A percentile compares a stretch with the other conserved stretches of the same genome.
Evolutionary conservation across 2,888 invertebrate genomes (phyloP).

Genomic region (Ferrisia virgata): DNA sequence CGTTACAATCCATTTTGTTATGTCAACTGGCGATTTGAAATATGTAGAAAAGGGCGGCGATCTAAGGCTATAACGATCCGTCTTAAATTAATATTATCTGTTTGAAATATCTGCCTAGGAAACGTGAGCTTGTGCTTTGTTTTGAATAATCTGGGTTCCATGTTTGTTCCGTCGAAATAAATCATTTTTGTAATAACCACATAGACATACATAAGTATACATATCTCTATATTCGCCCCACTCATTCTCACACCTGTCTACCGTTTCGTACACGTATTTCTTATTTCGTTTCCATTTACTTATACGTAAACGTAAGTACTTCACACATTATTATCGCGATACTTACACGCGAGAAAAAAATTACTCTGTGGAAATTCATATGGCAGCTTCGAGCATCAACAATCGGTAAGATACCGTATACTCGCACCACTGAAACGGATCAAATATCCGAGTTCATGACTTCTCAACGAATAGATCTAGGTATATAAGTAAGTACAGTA

Average conservation of each 20-base stretch:
- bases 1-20: conserved; percentile 40
- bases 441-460: not conserved
- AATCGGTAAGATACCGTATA: not conserved
- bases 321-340: not conserved
- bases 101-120: conserved; percentile 39
- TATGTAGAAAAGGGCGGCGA: conserved; percentile 39
- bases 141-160: conserved; percentile 14
- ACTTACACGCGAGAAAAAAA: not conserved
- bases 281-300: not conserved
- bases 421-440: not conserved
- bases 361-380: not conserved
- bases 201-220: too few relatives aligned
- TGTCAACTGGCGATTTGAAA: conserved; percentile 33
- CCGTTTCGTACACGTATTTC: not conserved
- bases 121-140: conserved; percentile 44
- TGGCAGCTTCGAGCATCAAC: not conserved
- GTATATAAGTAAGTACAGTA: too few relatives aligned
- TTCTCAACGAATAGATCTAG: not conserved
- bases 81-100: conserved; percentile 44
- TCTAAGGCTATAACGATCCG: conserved; percentile 35
- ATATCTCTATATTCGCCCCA: conserved; percentile 39
- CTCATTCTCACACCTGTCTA: conserved; percentile 43
- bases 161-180: conserved; percentile 43
- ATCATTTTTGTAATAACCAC: conserved; percentile 43
- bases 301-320: too few relatives aligned